Evolutionary conservation across 64 coral and sea anemone genomes (phyloP).

Genomic region (Montipora sp.): DNA sequence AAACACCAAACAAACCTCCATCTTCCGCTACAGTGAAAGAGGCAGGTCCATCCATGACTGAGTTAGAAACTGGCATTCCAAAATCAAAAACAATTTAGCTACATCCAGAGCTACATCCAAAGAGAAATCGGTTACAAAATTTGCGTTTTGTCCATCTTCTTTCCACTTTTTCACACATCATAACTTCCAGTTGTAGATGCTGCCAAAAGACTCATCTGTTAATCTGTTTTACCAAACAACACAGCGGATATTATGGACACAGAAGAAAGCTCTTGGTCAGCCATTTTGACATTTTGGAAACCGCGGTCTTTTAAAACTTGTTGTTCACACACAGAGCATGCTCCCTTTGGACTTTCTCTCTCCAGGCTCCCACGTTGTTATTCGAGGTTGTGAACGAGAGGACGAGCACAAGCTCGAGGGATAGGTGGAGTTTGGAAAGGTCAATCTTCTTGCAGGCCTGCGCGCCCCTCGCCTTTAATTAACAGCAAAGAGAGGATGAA

Average conservation of each 20-base stretch:
- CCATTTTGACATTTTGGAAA: not conserved
- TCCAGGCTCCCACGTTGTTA: not conserved
- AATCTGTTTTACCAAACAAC: not conserved
- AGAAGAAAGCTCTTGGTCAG: too few species aligned
- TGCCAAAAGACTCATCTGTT: not conserved
- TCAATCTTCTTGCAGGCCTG: too few species aligned
- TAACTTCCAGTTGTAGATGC: too few species aligned
- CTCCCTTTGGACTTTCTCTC: not conserved
- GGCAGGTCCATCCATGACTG: conserved; percentile 32
- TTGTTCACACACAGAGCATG: conserved; percentile 17
- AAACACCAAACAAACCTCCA: conserved; percentile 23
- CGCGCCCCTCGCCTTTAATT: too few species aligned
- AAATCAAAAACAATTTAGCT: too few species aligned
- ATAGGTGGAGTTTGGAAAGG: too few species aligned
- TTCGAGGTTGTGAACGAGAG: too few species aligned
- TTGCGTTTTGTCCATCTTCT: conserved; percentile 3
- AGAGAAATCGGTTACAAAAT: not conserved
- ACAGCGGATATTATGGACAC: not conserved
- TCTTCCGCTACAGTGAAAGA: conserved; percentile 25
- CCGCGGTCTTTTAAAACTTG: not conserved
- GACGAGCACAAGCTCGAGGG: too few species aligned
- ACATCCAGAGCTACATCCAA: not conserved
- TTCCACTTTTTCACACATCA: not conserved
- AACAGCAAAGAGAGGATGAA: conserved; percentile 26
- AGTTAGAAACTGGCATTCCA: conserved; percentile 32